Evolutionary conservation across 2,113 vertebrate genomes (phyloP), one percentile per base, ranked within the genome.

Genomic region (Lepus timidus): DNA sequence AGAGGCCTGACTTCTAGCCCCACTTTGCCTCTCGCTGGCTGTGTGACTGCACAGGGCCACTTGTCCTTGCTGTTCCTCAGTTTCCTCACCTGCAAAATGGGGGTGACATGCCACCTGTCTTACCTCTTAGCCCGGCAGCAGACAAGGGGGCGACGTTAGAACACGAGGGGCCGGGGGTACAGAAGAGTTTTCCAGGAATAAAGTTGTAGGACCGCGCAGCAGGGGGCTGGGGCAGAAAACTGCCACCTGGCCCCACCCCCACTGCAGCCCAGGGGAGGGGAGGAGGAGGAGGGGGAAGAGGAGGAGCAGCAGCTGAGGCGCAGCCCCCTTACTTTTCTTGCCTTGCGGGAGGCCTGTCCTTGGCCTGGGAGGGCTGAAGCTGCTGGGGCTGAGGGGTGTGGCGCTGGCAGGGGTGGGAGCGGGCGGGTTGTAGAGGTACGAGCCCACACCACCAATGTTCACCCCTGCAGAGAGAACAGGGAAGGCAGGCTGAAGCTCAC

Each of bases 381-480:
- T 94, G 67, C 91, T 96, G 90, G 97, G 91, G 65, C 31, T 83
- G 70, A 96, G 75, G 49, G 71, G 83, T 39, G 71, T 51, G 25
- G 33, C 85, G 44, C 71, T 95, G 94, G 90, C 90, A 82, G 96
- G 73, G 49, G 81, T 70, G 27, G 64, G 58, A 23, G 64, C 92
- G 0, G 95, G 96, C 17, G 58, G 67, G 19, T 88, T 97, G 74
- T 97, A 97, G 91, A 97, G 90, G 85, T 97, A 97, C 81, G 95
- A 97, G 61, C 97, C 98, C 67, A 97, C 96, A 80, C 97, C 97
- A 73, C 98, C 97, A 84, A 97, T 96, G 88, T 97, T 98, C 76
- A 98, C 97, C 65, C 98, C 98, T 98, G 91, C 27, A 94, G 82
- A 96, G 68, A 96, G 80, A 74, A 78, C 13, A 93, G n/a, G 12